A percentile compares a stretch with the other conserved stretches of the same genome.
Evolutionary conservation across 92 coral and sea anemone species (phyloP).

Genomic region (Zoanthus solanderi): DNA sequence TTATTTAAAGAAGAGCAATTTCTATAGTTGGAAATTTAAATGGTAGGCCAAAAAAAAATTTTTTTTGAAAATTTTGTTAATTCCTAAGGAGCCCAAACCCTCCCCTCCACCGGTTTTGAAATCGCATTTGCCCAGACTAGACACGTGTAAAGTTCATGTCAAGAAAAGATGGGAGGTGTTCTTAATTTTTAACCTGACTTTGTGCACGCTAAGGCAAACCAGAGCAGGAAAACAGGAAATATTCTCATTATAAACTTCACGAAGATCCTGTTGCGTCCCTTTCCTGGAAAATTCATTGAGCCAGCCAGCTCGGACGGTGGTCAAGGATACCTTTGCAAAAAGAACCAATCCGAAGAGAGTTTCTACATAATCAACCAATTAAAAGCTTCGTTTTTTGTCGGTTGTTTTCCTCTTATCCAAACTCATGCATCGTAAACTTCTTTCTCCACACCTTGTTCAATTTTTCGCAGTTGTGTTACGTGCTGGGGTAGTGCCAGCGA

Average conservation of each 20-base stretch:
- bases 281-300: conserved; percentile 6
- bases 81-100: background rate
- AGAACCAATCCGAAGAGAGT: conserved; percentile 7
- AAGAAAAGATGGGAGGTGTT: background rate
- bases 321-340: background rate
- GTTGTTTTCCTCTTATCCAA: conserved; percentile 42
- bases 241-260: background rate
- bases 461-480: background rate
- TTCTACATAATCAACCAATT: conserved; percentile 60
- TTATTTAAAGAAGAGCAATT: background rate
- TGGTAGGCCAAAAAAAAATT: background rate
- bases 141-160: background rate
- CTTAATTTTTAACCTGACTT: background rate
- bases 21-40: background rate
- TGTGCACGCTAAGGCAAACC: background rate
- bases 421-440: conserved; percentile 65
- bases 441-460: background rate
- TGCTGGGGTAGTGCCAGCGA: background rate
- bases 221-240: conserved; percentile 33
- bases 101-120: background rate
- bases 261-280: background rate
- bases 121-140: background rate
- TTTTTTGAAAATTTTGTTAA: too few relatives aligned
- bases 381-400: conserved; percentile 63
- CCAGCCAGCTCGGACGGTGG: too few relatives aligned